Evolutionary conservation across 2,113 vertebrate genomes (phyloP).

Genomic region (Plestiodon gilberti): DNA sequence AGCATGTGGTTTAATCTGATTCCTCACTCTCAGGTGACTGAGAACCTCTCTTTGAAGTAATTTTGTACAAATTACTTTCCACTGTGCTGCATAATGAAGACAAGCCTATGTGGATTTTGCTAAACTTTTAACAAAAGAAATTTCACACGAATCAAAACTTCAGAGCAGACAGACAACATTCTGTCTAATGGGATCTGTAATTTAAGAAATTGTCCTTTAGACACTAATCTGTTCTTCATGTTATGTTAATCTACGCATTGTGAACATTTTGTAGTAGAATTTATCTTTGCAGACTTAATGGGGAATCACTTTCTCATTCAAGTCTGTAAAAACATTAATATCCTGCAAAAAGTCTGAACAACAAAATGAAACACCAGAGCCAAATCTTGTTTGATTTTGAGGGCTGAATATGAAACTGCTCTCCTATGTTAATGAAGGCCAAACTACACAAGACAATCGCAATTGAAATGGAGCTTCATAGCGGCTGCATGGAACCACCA

Average conservation of each 20-base stretch:
- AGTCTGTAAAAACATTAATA: background rate
- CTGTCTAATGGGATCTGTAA: background rate
- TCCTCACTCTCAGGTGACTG: background rate
- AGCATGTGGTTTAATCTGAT: slow-evolving; percentile 12
- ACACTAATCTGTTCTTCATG: background rate
- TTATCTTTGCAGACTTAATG: background rate
- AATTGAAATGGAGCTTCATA: no score
- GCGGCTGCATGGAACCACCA: no score
- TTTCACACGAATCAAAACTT: background rate
- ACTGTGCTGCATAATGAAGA: background rate
- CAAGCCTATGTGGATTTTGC: background rate
- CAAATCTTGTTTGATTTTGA: background rate
- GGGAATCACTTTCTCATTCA: background rate
- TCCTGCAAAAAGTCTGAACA: background rate
- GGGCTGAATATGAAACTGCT: background rate
- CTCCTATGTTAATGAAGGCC: background rate
- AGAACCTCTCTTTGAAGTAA: slow-evolving; percentile 6
- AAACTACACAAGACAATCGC: background rate
- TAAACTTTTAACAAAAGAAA: slow-evolving; percentile 2
- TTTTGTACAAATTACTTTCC: slow-evolving; percentile 17
- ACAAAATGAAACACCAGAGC: background rate
- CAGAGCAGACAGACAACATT: background rate
- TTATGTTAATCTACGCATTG: no score
- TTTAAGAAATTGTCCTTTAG: background rate
- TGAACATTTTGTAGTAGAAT: background rate